Evolutionary conservation across 2,888 invertebrate species (phyloP), one percentile per base, ranked within the genome.

Genomic region (Drosophila melanosoma): DNA sequence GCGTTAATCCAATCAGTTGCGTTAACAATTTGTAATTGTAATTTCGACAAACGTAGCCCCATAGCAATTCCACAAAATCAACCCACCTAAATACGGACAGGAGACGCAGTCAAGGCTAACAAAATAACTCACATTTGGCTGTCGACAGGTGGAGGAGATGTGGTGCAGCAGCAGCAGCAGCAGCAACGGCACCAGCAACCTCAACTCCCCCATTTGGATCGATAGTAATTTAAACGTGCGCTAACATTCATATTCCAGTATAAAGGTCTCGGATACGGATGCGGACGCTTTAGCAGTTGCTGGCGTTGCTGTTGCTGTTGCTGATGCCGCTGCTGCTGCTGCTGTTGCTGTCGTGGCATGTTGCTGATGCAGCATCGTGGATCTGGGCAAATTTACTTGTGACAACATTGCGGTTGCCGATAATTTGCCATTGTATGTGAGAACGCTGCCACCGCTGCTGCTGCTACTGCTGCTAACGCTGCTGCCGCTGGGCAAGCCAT

Each of bases 201-300:
- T 12, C 8, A 35, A 17, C 52, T 36, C 38, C 12, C 17, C 35
- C 45, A 7, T 11, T 20, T 23, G 51, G 56, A 86, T 79, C 77
- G 86, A 83, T 87, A 67, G 67, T 63, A 79, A 75, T 66, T 69
- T 74, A 76, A 87, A 81, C 79, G 73, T 64, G 73, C 80, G 91
- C 92, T 93, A 93, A 92, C 92, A 93, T 83, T 93, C 92, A 80
- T 93, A 93, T 76, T 93, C 92, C 54, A 93, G 73, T 60, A 93
- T 91, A 74, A 92, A 93, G 67, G 90, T 87, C 76, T 93, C 91
- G 66, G 75, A 57, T 35, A 68, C 58, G 33, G 69, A 23, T 53
- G 64, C 20, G 26, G 53, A 48, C 36, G 66, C 56, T 15, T 45
- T 23, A 53, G 77, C 12, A 38, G 70, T 15, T 52, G 71, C 20